Evolutionary conservation across 2,888 invertebrate species (phyloP), one percentile per base, ranked within the genome.

Genomic region (Stramonita haemastoma): DNA sequence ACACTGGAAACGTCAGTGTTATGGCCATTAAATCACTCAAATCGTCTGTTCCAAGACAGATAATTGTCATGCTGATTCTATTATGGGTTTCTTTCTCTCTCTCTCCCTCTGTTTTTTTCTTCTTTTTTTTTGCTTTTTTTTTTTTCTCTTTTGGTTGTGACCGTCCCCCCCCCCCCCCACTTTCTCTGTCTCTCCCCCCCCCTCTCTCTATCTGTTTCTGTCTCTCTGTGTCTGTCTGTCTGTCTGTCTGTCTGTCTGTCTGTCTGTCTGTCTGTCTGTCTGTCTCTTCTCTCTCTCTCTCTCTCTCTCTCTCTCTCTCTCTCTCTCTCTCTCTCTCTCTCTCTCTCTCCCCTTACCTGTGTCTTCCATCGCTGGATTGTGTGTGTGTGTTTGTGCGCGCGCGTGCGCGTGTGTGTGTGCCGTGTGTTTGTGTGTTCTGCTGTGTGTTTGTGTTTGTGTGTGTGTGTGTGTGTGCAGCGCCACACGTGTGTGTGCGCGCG

Each of bases 371-470:
- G 1, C 60, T 60, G 11, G 15, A 57, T 57, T 26, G 70, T 6
- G 22, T 70, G n/a, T n/a, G n/a, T n/a, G 73, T 11, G n/a, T 73
- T 8, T 2, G n/a, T 73, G 87, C 29, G 66, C 29, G 87, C 29
- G 60, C 29, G 86, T 60, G 60, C 29, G 66, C 29, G 60, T 60
- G 86, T 60, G 86, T 60, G 86, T 60, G 86, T 60, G 86, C 29
- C n/a, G 86, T 60, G 86, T 60, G 86, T 60, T 60, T 60, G 86
- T 60, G 86, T 60, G 66, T 19, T 60, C 29, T 60, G 8, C 56
- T 46, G 86, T 46, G 86, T 46, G 86, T 46, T 26, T n/a, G 57
- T 36, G 77, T 56, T 79, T 81, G 46, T 36, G 81, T 70, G 70
- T 5, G 70, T 0, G 70, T 70, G 70, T 26, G 70, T 70, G 70